Conservation (phyloP, 2,888 invertebrate species). For the Drosophila histrio region DNA sequence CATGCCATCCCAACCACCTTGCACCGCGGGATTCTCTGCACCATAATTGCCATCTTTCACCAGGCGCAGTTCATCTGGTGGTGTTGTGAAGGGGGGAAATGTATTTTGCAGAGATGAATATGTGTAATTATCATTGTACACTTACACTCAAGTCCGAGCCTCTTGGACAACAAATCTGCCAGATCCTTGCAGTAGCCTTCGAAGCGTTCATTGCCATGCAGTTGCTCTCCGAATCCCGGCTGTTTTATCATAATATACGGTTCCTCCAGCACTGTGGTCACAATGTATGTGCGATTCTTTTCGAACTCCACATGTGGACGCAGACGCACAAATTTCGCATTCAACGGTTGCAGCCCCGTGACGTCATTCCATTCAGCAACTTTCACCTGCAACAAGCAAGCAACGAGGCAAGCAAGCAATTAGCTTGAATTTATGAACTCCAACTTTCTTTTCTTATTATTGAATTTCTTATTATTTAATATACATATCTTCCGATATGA, state of each 20-base stretch:
- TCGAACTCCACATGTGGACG: conserved; percentile 90
- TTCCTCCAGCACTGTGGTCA: conserved; percentile 94
- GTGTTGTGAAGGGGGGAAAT: conserved; percentile 52
- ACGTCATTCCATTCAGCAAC: conserved; percentile 95
- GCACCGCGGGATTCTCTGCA: conserved; percentile 89
- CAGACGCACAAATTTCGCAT: conserved; percentile 90
- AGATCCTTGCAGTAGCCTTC: conserved; percentile 97
- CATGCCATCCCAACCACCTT: conserved; percentile 94
- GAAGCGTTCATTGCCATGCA: conserved; percentile 90
- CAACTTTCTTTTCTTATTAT: background rate
- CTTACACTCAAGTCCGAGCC: conserved; percentile 94
- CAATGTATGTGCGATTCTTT: conserved; percentile 92
- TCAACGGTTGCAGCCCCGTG: conserved; percentile 89
- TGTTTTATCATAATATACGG: conserved; percentile 93
- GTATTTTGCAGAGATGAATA: background rate
- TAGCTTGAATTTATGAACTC: background rate
- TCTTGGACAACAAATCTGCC: conserved; percentile 91
- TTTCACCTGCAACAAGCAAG: conserved; percentile 87
- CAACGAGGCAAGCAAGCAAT: background rate
- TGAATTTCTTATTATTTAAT: background rate
- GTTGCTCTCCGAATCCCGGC: conserved; percentile 87
- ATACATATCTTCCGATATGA: background rate
- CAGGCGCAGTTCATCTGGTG: conserved; percentile 93
- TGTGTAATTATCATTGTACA: conserved; percentile 22
- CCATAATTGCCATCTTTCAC: conserved; percentile 95